These are phyloP conservation scores for Terebella lapidaria DNA, from an alignment of 2,888 invertebrate genomes.

Conservation along the genomic window DNA sequence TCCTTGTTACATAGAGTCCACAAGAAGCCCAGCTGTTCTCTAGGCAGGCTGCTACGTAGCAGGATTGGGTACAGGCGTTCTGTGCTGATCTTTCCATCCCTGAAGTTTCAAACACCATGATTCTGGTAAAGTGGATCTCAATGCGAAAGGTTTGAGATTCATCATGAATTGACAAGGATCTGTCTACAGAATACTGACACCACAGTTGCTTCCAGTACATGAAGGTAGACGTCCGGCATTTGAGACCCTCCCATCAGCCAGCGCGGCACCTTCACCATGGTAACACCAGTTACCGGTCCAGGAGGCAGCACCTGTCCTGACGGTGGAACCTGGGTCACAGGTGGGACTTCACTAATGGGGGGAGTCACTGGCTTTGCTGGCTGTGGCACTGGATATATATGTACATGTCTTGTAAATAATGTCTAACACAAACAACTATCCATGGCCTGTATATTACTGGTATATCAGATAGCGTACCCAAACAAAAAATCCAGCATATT, in stretches of 20 bases:
- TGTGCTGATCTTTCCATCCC: constrained; percentile 46
- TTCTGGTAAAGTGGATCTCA: neutral
- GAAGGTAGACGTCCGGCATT: constrained; percentile 44
- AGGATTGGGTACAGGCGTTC: constrained; percentile 55
- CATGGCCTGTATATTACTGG: no score
- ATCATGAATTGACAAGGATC: neutral
- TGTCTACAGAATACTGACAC: constrained; percentile 31
- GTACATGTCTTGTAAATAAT: no score
- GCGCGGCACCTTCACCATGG: constrained; percentile 8
- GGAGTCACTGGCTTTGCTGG: no score
- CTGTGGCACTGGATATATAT: no score
- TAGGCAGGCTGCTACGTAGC: constrained; percentile 52
- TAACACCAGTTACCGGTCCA: no score
- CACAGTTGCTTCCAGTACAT: constrained; percentile 39
- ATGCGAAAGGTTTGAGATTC: neutral
- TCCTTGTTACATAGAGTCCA: constrained; percentile 55
- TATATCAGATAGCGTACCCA: no score
- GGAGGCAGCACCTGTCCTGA: no score
- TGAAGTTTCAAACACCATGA: constrained; percentile 18
- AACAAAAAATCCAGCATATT: no score
- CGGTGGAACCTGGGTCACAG: no score
- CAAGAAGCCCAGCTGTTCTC: constrained; percentile 53
- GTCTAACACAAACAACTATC: no score
- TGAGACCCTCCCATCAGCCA: constrained; percentile 30
- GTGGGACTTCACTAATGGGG: no score